Conservation (phyloP, 2,888 invertebrate species). For the Drosophila stalkeri region DNA sequence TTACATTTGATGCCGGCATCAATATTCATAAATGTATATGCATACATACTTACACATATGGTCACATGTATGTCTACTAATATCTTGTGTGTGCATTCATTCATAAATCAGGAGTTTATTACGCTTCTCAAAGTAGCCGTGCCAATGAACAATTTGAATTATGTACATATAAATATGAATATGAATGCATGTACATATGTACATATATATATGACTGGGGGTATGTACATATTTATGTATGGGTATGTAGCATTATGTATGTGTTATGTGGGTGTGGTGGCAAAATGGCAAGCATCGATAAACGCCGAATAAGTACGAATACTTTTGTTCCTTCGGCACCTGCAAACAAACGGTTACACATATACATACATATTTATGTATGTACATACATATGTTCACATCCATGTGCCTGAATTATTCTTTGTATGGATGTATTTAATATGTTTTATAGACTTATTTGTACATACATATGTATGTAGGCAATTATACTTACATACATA, state of each 20-base stretch:
- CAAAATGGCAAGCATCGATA: conserved; percentile 31
- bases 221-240: conserved; percentile 4
- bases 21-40: conserved; percentile 2
- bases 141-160: background rate
- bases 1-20: conserved; percentile 48
- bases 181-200: too few relatives aligned
- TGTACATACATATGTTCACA: background rate
- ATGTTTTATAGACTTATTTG: background rate
- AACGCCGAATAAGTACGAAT: conserved; percentile 43
- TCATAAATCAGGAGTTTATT: background rate
- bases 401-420: background rate
- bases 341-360: background rate
- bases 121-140: background rate
- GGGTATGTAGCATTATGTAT: background rate
- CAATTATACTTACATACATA: background rate
- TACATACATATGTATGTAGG: background rate
- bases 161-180: too few relatives aligned
- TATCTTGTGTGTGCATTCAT: too few relatives aligned
- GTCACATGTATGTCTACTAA: background rate
- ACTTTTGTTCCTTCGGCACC: conserved; percentile 39
- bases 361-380: background rate
- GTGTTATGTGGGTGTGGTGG: conserved; percentile 49
- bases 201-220: background rate
- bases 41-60: background rate
- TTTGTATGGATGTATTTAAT: background rate